Evolutionary conservation across 2,888 invertebrate genomes (phyloP), one percentile per base, ranked within the genome.

Genomic region (Acleris cristana): DNA sequence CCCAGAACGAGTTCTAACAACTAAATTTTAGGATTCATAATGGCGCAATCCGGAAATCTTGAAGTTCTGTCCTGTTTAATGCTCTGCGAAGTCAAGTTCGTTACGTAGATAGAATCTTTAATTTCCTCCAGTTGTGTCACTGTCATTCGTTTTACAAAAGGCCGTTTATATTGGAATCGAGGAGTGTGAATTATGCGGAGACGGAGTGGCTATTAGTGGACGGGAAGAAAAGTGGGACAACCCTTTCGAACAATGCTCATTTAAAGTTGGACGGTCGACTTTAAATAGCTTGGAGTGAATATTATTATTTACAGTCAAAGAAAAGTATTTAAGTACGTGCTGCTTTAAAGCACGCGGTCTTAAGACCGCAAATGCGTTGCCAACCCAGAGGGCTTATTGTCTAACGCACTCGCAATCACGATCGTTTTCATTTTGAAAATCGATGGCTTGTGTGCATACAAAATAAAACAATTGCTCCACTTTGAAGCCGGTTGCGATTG

Each of bases 31-130:
- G 58, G 69, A 71, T 74, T 73, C 64, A 71, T 69, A 74, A 69
- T 78, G 34, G 64, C 65, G 70, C 52, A 64, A 64, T 70, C 51
- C 57, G 62, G 70, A 65, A 48, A 71, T 60, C 68, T 60, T 70
- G 71, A 78, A 79, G 81, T 84, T 81, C 79, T 80, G 77, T 77
- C 75, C 78, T 76, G 76, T 76, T 78, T 80, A 80, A 83, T 83
- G 76, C 79, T 81, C 85, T 80, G 76, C 76, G 78, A 79, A 81
- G 78, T 77, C 74, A 76, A 84, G 81, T 86, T 86, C 83, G 85
- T 86, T 85, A 85, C 84, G 76, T 69, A 83, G 90, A 89, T 89
- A 89, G 83, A 88, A 90, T 90, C 89, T 88, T 88, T 89, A 89
- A 89, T 90, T 89, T 90, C 88, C 89, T 86, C 77, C 75, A 75